These are phyloP conservation scores for Nothobranchius furzeri DNA, from an alignment of 2,113 vertebrate genomes.

Conservation along the genomic window DNA sequence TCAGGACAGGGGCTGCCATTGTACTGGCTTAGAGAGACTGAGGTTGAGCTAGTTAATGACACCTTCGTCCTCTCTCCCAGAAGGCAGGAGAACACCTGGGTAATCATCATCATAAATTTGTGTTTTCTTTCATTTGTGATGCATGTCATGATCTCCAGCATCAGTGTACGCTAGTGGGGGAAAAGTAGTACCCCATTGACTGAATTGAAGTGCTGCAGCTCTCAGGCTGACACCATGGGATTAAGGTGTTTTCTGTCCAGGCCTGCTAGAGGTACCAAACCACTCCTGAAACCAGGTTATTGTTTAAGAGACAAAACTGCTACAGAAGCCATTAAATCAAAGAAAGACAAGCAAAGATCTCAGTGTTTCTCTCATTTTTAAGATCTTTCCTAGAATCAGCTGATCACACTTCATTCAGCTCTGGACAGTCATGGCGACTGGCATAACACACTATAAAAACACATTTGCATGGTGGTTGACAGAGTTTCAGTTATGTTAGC, in stretches of 20 bases:
- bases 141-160: slow-evolving; percentile 44
- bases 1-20: slow-evolving; percentile 10
- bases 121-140: neutral
- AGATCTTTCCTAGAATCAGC: slow-evolving; percentile 17
- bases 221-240: slow-evolving; percentile 4
- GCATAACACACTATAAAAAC: slow-evolving; percentile 22
- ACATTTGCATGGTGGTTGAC: slow-evolving; percentile 19
- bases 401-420: slow-evolving; percentile 8
- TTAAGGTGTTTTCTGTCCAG: neutral
- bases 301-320: neutral
- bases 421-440: slow-evolving; percentile 2
- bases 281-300: slow-evolving; percentile 20
- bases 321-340: neutral
- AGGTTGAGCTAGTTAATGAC: neutral
- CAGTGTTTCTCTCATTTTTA: slow-evolving; percentile 25
- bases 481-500: slow-evolving; percentile 33
- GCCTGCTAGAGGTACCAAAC: neutral
- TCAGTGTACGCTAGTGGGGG: slow-evolving; percentile 13
- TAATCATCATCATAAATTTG: neutral
- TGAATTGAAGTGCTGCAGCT: slow-evolving; percentile 62
- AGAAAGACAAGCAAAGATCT: neutral
- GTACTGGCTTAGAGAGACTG: neutral
- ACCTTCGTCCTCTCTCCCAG: neutral
- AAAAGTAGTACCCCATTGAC: slow-evolving; percentile 60
- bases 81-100: neutral